Evolutionary conservation across 2,113 vertebrate genomes (phyloP).

Genomic region (Vanacampus margaritifer): DNA sequence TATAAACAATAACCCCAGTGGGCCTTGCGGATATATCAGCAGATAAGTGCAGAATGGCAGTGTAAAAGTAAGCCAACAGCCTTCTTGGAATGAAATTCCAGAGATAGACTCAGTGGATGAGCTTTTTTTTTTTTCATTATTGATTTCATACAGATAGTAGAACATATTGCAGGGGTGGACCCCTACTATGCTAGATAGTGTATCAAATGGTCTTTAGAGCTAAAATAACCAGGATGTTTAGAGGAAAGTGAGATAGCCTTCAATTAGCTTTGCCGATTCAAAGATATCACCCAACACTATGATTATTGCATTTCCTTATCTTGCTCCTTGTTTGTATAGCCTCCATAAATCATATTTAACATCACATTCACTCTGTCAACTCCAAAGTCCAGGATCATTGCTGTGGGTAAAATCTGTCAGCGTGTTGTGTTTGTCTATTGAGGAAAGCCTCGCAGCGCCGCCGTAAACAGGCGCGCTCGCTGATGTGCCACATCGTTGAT

Average conservation of each 20-base stretch:
- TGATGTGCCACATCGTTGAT: slow-evolving; percentile 29
- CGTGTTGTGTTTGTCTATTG: slow-evolving; percentile 35
- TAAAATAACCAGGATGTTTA: slow-evolving; percentile 7
- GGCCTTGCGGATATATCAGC: slow-evolving; percentile 33
- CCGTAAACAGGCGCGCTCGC: slow-evolving; percentile 41
- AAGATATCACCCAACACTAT: background rate
- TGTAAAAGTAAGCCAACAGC: slow-evolving; percentile 7
- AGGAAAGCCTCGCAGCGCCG: slow-evolving; percentile 36
- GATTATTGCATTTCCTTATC: background rate
- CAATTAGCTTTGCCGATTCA: slow-evolving; percentile 9
- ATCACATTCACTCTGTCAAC: background rate
- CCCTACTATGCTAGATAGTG: slow-evolving; percentile 20
- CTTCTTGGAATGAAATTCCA: slow-evolving; percentile 45
- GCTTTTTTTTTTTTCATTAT: slow-evolving; percentile 22
- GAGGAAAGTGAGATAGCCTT: slow-evolving; percentile 15
- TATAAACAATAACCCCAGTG: slow-evolving; percentile 24
- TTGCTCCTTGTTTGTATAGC: slow-evolving; percentile 6
- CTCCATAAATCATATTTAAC: background rate
- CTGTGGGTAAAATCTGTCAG: slow-evolving; percentile 26
- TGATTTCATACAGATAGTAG: slow-evolving; percentile 44
- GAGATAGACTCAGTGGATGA: slow-evolving; percentile 22
- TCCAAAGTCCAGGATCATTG: background rate
- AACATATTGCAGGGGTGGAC: slow-evolving; percentile 24
- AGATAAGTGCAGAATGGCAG: slow-evolving; percentile 32
- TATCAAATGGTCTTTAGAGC: slow-evolving; percentile 39